phyloP scores from a whole-genome alignment of 2,888 invertebrate species.

The Dicranocentrus wangi region DNA sequence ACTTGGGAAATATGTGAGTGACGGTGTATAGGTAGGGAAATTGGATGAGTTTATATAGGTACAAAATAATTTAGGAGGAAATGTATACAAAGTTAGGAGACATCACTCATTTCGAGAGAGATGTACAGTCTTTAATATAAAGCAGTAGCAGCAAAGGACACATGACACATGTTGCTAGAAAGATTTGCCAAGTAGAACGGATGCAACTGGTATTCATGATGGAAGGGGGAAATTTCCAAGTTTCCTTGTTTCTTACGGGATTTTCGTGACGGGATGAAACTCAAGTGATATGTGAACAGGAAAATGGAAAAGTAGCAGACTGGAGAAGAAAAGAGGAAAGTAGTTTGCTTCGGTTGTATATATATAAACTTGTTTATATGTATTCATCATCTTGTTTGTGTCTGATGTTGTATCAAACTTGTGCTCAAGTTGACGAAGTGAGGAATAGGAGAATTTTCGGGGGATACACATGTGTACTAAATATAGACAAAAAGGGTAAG shows the following conservation, averaged over 20 bases:
- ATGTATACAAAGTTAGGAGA: neutral
- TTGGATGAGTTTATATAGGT: too few species aligned
- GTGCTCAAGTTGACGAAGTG: too few species aligned
- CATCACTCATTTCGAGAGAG: neutral
- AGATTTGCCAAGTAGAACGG: conserved; percentile 11
- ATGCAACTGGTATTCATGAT: conserved; percentile 41
- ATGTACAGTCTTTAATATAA: neutral
- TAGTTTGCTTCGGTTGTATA: neutral
- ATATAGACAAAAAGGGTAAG: neutral
- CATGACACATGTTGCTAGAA: conserved; percentile 12
- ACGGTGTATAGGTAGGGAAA: neutral
- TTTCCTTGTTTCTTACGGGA: conserved; percentile 28
- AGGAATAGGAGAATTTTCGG: too few species aligned
- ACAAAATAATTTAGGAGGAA: too few species aligned
- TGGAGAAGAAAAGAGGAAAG: neutral
- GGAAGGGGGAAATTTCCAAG: conserved; percentile 1
- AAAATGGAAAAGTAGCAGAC: neutral
- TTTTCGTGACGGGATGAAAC: conserved; percentile 30
- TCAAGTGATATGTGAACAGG: neutral
- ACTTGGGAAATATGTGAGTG: conserved; percentile 28
- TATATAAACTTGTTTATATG: neutral
- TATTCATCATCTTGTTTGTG: neutral
- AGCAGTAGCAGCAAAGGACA: conserved; percentile 10
- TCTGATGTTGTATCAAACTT: too few species aligned
- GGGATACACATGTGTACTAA: too few species aligned